Evolutionary conservation across 2,888 invertebrate species (phyloP).

Genomic region (Thelaira solivaga): DNA sequence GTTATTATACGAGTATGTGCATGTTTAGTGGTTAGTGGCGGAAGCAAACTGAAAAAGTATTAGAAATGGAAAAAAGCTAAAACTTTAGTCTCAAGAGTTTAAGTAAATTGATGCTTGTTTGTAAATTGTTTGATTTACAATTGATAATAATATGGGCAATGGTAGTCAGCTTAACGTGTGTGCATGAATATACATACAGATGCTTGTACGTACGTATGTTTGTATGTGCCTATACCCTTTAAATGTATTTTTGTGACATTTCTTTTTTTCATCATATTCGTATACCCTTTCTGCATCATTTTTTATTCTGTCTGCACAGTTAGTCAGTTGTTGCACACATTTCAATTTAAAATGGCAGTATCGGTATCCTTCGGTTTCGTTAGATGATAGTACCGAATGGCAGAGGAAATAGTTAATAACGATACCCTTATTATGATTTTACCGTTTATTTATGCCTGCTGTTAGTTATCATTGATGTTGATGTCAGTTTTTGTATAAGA

Average conservation of each 20-base stretch:
- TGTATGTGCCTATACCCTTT: not conserved
- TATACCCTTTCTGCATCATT: not conserved
- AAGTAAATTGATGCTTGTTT: conserved; percentile 62
- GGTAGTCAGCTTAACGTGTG: conserved; percentile 18
- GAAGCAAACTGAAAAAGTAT: conserved; percentile 15
- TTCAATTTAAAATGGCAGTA: not conserved
- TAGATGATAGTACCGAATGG: conserved; percentile 3
- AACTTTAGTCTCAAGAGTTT: conserved; percentile 60
- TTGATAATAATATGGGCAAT: conserved; percentile 61
- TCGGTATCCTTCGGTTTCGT: conserved; percentile 28
- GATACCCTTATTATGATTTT: conserved; percentile 51
- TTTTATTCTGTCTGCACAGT: not conserved
- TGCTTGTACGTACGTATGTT: not conserved
- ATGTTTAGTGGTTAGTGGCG: conserved; percentile 42
- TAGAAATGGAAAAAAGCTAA: conserved; percentile 22
- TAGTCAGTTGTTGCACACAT: not conserved
- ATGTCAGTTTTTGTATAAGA: not conserved
- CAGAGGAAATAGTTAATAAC: conserved; percentile 38
- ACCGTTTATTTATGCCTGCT: conserved; percentile 42
- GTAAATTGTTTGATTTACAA: conserved; percentile 61
- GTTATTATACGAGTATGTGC: not conserved
- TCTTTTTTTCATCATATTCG: not conserved
- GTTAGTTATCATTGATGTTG: conserved; percentile 13
- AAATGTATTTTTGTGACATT: conserved; percentile 45
- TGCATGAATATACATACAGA: too few relatives aligned